These are phyloP conservation scores for Limnephilus lunatus DNA, from an alignment of 2,888 invertebrate species.

Conservation along the genomic window DNA sequence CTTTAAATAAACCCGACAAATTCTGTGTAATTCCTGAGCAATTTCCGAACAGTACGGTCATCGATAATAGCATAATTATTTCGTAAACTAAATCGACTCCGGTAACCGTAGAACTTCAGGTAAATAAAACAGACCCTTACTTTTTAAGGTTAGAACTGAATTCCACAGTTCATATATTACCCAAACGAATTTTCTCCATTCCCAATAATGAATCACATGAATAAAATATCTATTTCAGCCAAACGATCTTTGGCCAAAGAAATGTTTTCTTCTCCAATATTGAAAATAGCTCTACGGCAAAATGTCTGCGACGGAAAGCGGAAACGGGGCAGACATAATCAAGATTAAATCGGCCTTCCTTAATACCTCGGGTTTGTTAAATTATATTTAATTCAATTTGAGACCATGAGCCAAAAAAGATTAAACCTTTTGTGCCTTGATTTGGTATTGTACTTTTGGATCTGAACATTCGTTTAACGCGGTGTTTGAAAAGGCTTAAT, in stretches of 20 bases:
- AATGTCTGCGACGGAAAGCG: conserved; percentile 47
- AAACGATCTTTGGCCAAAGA: conserved; percentile 43
- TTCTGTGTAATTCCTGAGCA: too few relatives aligned
- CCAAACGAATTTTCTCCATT: conserved; percentile 56
- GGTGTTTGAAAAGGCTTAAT: neutral
- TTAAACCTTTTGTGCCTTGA: conserved; percentile 12
- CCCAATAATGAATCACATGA: conserved; percentile 64
- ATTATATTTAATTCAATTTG: conserved; percentile 38
- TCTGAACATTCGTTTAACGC: neutral
- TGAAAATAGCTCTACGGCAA: conserved; percentile 32
- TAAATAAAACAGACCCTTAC: neutral
- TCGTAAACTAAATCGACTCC: conserved; percentile 10
- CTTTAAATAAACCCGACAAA: neutral
- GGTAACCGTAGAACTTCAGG: neutral
- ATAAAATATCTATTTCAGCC: conserved; percentile 64
- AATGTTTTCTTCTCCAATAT: conserved; percentile 44
- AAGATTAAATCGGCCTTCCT: conserved; percentile 41
- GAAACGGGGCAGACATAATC: conserved; percentile 50
- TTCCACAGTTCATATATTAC: conserved; percentile 61
- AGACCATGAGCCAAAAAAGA: conserved; percentile 19
- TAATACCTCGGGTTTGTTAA: conserved; percentile 36
- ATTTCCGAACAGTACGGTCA: neutral
- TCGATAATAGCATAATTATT: neutral
- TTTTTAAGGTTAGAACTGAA: conserved; percentile 25
- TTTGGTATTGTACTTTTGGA: conserved; percentile 7